Evolutionary conservation across 2,113 vertebrate genomes (phyloP), one percentile per base, ranked within the genome.

Genomic region (Odocoileus hemionus): DNA sequence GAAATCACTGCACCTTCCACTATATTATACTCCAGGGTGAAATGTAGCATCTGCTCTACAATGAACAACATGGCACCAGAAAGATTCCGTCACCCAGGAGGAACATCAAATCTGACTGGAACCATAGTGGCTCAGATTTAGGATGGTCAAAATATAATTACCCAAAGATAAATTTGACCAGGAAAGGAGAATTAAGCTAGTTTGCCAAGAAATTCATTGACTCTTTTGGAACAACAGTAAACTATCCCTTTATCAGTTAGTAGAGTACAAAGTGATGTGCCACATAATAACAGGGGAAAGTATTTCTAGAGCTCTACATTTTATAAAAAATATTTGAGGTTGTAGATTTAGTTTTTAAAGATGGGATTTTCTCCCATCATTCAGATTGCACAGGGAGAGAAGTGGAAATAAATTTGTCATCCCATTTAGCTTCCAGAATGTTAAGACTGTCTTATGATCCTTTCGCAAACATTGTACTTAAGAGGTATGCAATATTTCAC

Each of bases 1-100:
- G 78, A 52, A 93, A 93, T 94, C 26, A 28, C 45, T 90, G 83
- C 0, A 43, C 47, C 79, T 97, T 95, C 84, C 13, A 36, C 21
- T 86, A 30, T 64, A 97, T 85, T 93, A 90, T 13, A 86, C 95
- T 89, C 95, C 33, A 82, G 87, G 50, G 96, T 70, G 28, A 88
- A 86, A 95, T 96, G 58, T 28, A n/a, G 30, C 96, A 96, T 97
- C 97, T 97, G 96, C 36, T 93, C 36, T 74, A 88, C 26, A 57
- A 19, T 47, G 52, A 12, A 86, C 6, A 30, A 14, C n/a, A 43
- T 6, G 12, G 10, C 16, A 33, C 50, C 39, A 54, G 55, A 91
- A 64, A 28, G 5, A 39, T 89, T 84, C 70, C 33, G 7, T 83
- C 70, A 90, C 95, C 58, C 94, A 70, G 58, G 92, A 94, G 96